A percentile compares a stretch with the other conserved stretches of the same genome.
Evolutionary conservation across 2,113 vertebrate genomes (phyloP).

Genomic region (Hippocampus guttulatus): DNA sequence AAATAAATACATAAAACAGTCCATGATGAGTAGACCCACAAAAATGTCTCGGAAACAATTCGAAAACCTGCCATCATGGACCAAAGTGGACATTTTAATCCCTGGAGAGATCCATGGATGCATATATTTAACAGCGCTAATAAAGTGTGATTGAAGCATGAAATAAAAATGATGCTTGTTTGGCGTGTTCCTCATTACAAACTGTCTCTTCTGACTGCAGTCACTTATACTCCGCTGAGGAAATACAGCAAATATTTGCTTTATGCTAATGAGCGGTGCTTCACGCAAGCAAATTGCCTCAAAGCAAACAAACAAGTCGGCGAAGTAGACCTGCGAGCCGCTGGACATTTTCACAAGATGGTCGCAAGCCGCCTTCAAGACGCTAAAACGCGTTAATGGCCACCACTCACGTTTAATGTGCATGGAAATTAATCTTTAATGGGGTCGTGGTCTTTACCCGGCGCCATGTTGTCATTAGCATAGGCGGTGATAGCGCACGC

Average conservation of each 20-base stretch:
- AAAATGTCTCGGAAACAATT: background rate
- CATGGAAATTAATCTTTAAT: background rate
- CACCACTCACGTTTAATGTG: background rate
- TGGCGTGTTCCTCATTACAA: background rate
- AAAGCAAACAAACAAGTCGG: background rate
- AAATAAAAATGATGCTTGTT: constrained; percentile 2
- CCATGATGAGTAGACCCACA: background rate
- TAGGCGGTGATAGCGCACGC: background rate
- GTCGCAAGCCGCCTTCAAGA: background rate
- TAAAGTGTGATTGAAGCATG: background rate
- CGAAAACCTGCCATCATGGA: background rate
- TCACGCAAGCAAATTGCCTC: background rate
- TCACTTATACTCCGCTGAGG: constrained; percentile 18
- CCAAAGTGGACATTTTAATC: background rate
- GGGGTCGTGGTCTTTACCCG: background rate
- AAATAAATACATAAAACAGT: background rate
- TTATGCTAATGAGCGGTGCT: background rate
- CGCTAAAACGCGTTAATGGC: background rate
- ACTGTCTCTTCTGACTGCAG: background rate
- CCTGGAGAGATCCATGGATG: background rate
- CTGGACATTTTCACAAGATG: background rate
- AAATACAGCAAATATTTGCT: constrained; percentile 23
- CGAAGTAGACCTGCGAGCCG: background rate
- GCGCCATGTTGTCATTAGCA: background rate
- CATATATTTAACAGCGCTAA: background rate